Evolutionary conservation across 1,140 invertebrate genomes (phyloP).

Genomic region (Bemisia tabaci): DNA sequence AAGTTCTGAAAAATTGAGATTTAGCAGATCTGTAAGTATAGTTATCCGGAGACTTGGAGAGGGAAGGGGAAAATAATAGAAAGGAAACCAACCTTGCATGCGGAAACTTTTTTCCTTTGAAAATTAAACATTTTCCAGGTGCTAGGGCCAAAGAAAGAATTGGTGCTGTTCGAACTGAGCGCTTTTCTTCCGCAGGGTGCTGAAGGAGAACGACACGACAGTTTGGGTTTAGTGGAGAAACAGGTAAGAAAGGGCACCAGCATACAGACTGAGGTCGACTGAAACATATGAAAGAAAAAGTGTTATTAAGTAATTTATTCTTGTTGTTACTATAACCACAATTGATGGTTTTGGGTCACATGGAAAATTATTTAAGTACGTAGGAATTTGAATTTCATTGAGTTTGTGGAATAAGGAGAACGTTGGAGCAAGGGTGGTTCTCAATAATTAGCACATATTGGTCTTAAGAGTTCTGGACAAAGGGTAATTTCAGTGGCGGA

Average conservation of each 20-base stretch:
- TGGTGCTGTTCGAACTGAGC: slow-evolving; percentile 72
- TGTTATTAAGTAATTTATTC: neutral
- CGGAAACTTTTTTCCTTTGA: slow-evolving; percentile 74
- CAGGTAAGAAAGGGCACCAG: slow-evolving; percentile 71
- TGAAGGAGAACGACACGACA: slow-evolving; percentile 70
- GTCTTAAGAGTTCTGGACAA: too few relatives aligned
- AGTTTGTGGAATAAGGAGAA: neutral
- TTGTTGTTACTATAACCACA: slow-evolving; percentile 1
- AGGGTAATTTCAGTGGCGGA: too few relatives aligned
- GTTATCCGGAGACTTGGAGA: too few relatives aligned
- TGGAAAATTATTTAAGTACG: neutral
- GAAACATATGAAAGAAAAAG: slow-evolving; percentile 22
- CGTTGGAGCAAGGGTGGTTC: neutral
- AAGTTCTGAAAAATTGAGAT: too few relatives aligned
- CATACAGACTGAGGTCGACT: slow-evolving; percentile 77
- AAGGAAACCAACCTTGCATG: slow-evolving; percentile 33
- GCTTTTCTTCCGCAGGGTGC: slow-evolving; percentile 84
- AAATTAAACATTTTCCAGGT: slow-evolving; percentile 56
- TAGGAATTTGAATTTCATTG: neutral
- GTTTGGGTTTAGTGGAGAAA: slow-evolving; percentile 44
- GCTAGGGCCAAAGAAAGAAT: slow-evolving; percentile 67
- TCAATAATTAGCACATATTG: neutral
- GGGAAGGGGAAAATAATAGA: too few relatives aligned
- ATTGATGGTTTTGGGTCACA: neutral
- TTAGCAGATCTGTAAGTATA: too few relatives aligned